These are phyloP conservation scores for Equus przewalskii DNA, from an alignment of 2,113 vertebrate genomes.

Conservation along the genomic window DNA sequence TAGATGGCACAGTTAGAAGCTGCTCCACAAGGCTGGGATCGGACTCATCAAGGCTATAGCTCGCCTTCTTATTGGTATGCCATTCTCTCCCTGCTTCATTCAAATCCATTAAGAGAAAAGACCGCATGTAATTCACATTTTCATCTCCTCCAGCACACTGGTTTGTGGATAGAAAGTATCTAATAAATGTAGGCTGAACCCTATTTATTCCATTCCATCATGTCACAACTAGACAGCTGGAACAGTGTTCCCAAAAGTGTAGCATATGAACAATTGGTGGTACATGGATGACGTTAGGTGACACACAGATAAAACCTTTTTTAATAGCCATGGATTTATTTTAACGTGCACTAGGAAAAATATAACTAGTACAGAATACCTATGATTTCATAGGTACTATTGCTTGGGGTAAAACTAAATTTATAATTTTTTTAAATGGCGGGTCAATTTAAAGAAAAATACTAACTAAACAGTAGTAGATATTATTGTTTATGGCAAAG, in stretches of 20 bases:
- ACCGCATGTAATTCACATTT: neutral
- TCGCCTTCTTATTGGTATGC: neutral
- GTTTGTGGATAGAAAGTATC: neutral
- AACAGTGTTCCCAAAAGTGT: neutral
- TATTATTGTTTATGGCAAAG: neutral
- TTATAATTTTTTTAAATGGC: neutral
- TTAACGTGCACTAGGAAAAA: neutral
- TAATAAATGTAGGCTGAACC: neutral
- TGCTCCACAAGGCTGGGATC: neutral
- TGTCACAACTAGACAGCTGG: neutral
- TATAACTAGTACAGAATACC: neutral
- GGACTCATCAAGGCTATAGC: neutral
- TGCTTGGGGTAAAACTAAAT: neutral
- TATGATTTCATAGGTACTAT: neutral
- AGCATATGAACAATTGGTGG: neutral
- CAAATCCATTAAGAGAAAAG: constrained; percentile 15
- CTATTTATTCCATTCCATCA: neutral
- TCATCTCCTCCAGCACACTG: neutral
- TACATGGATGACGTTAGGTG: neutral
- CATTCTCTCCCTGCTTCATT: neutral
- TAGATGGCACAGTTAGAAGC: neutral
- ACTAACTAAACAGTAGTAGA: neutral
- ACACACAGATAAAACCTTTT: neutral
- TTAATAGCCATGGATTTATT: neutral
- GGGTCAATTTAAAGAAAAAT: neutral